A percentile compares a stretch with the other conserved stretches of the same genome.
phyloP scores from a whole-genome alignment of 2,797 vertebrate genomes.

The Trichosurus vulpecula region DNA sequence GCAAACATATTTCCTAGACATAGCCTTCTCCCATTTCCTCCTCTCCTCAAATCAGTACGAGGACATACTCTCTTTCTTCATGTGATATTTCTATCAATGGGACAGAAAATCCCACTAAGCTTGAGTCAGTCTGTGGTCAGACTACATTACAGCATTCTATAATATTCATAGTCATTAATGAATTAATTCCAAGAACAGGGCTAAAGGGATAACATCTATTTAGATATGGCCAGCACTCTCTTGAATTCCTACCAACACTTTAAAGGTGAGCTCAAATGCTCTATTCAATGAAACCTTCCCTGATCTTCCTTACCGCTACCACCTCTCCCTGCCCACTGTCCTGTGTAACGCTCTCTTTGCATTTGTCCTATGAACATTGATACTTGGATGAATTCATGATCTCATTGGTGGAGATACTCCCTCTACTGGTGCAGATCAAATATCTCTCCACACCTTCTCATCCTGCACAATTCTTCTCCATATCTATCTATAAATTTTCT shows the following conservation, averaged over 20 bases:
- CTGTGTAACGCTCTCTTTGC: background rate
- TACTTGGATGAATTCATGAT: background rate
- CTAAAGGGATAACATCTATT: background rate
- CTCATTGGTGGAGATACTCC: background rate
- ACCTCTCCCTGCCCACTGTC: background rate
- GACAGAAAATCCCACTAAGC: background rate
- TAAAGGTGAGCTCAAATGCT: background rate
- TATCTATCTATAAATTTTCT: background rate
- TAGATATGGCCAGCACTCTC: background rate
- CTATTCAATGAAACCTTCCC: background rate
- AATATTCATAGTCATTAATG: background rate
- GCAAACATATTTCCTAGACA: background rate
- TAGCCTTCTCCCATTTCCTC: background rate
- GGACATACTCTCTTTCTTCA: background rate
- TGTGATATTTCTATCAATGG: background rate
- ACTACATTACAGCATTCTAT: background rate
- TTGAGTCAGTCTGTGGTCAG: background rate
- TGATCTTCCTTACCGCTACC: background rate
- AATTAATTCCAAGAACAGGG: background rate
- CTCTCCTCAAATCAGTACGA: background rate
- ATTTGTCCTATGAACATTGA: background rate
- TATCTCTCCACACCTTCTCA: background rate
- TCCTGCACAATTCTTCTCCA: background rate
- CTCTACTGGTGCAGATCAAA: background rate
- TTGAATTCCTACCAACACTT: background rate